Base-by-base conservation (phyloP, 2,888 invertebrate genomes). In the Deroplatys truncata region DNA sequence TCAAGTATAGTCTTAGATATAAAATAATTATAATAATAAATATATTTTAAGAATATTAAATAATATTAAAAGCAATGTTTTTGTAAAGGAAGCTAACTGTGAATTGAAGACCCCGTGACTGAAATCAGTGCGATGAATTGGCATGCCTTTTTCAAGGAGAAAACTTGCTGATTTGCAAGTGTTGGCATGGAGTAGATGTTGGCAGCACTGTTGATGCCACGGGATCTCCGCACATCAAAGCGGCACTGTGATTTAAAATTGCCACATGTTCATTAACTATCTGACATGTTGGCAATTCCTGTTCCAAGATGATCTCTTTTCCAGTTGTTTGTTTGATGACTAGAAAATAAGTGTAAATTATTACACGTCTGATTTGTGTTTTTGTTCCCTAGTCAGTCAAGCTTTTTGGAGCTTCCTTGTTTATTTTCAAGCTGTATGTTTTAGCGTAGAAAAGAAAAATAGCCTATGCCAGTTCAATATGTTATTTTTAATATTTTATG, bases 141-240 rank as follows among this genome's bases (percentile, higher is more conserved):
- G 16, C 8, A 16, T 88, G 28, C n/a, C 84, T 31, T 28, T n/a
- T 88, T 20, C 87, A 56, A 56, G 84, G n/a, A 86, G 49, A 49
- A 8, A 49, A 49, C 49, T 49, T 49, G 49, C 49, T 13, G 49
- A 49, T 49, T 49, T 49, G 49, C 10, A 49, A 13, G 10, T n/a
- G n/a, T n/a, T n/a, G n/a, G n/a, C n/a, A n/a, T 16, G 3, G 16
- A 5, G 56, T 15, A 56, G 35, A 82, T 90, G 85, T 35, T 72
- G 88, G 35, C 86, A 88, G 35, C 20, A 83, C 35, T 85, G 84
- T n/a, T 82, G 20, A 56, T 82, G 87, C 89, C 88, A 84, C 35
- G 89, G 82, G 82, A 85, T 84, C 90, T 85, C 56, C 91, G 90
- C 90, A 86, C 91, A 90, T 91, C 91, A 91, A 91, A 91, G 91